phyloP scores from a whole-genome alignment of 2,113 vertebrate genomes.

The Candoia aspera region DNA sequence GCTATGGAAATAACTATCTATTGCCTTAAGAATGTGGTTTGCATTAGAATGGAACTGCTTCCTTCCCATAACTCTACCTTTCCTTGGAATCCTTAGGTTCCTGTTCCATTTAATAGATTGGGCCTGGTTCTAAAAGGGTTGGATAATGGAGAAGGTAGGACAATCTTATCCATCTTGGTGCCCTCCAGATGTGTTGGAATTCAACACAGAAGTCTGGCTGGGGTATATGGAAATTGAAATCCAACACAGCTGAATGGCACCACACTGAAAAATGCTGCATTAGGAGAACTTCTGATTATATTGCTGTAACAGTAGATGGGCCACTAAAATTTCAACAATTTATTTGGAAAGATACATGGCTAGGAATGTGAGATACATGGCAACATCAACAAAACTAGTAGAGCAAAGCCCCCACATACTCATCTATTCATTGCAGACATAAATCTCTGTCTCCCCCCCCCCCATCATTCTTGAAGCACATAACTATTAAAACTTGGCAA shows the following conservation, averaged over 20 bases:
- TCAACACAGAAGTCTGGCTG: background rate
- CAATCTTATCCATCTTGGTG: background rate
- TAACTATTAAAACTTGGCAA: slow-evolving; percentile 45
- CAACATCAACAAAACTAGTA: slow-evolving; percentile 6
- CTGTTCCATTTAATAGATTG: background rate
- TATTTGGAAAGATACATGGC: background rate
- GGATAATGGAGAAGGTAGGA: background rate
- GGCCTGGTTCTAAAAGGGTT: background rate
- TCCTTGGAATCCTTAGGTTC: background rate
- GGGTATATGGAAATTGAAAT: background rate
- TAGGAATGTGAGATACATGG: slow-evolving; percentile 20
- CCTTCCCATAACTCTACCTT: background rate
- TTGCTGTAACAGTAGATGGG: background rate
- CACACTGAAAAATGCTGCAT: background rate
- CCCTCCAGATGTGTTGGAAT: background rate
- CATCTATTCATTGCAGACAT: slow-evolving; percentile 39
- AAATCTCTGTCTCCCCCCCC: slow-evolving; percentile 15
- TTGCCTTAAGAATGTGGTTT: background rate
- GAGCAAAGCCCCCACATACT: slow-evolving; percentile 17
- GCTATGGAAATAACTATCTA: background rate
- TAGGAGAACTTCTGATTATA: background rate
- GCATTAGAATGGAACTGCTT: background rate
- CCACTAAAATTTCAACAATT: background rate
- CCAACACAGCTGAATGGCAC: background rate
- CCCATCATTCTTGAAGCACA: slow-evolving; percentile 54